Conservation (phyloP, 2,888 invertebrate genomes). For the Coleophora deauratella region DNA sequence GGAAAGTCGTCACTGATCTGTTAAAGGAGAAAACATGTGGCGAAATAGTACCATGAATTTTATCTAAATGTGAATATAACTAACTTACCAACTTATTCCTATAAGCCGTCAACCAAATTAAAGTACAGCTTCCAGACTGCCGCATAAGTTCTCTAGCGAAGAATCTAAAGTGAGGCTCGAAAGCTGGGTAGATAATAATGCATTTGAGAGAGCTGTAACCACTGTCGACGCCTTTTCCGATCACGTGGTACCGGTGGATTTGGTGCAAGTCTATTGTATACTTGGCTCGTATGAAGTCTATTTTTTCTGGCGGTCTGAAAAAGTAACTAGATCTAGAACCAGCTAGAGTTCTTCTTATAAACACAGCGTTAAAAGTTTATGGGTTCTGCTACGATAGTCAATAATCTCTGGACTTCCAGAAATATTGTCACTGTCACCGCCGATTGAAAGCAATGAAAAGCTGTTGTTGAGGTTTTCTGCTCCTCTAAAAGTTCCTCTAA, state of each 20-base stretch:
- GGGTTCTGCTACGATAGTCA: too few relatives aligned
- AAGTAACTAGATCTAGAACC: not conserved
- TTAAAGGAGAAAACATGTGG: too few relatives aligned
- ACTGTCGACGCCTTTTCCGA: conserved; percentile 23
- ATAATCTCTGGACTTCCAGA: too few relatives aligned
- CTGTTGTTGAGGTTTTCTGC: too few relatives aligned
- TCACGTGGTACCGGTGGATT: conserved; percentile 44
- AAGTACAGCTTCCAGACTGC: conserved; percentile 49
- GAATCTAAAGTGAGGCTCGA: conserved; percentile 68
- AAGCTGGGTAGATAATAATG: conserved; percentile 69
- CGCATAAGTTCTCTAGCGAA: conserved; percentile 78
- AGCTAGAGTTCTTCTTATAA: too few relatives aligned
- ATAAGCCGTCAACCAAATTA: conserved; percentile 55
- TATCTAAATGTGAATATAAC: too few relatives aligned
- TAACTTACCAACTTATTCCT: conserved; percentile 53
- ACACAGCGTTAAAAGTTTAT: too few relatives aligned
- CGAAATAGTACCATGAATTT: too few relatives aligned
- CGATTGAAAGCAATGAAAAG: too few relatives aligned
- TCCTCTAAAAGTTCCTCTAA: too few relatives aligned
- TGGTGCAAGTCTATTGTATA: conserved; percentile 44
- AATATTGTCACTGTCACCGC: too few relatives aligned
- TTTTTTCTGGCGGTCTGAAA: conserved; percentile 43
- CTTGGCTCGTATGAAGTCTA: conserved; percentile 41
- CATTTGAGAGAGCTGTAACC: conserved; percentile 40
- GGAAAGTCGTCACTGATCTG: too few relatives aligned